phyloP scores from a whole-genome alignment of 1,140 invertebrate genomes.

The Aphelinus certus region DNA sequence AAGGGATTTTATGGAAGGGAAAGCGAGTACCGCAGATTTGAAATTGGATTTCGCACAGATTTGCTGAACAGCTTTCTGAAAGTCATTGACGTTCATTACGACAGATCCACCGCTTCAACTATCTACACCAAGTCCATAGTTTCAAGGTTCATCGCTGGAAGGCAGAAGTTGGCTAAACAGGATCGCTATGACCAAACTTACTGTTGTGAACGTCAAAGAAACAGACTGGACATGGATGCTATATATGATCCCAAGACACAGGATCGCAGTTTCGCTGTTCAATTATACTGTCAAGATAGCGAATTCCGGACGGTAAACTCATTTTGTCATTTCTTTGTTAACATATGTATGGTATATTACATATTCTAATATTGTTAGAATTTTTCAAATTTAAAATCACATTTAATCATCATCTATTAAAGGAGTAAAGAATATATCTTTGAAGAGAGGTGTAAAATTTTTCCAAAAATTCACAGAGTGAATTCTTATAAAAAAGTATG shows the following conservation, averaged over 20 bases:
- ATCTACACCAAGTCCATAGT: slow-evolving; percentile 8
- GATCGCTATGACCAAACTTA: slow-evolving; percentile 18
- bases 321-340: background rate
- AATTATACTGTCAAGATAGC: slow-evolving; percentile 14
- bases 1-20: slow-evolving; percentile 20
- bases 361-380: too few species aligned
- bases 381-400: too few species aligned
- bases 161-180: background rate
- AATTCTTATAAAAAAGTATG: too few species aligned
- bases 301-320: slow-evolving; percentile 13
- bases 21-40: slow-evolving; percentile 23
- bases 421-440: too few species aligned
- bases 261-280: slow-evolving; percentile 18
- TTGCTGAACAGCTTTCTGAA: background rate
- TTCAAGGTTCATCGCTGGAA: slow-evolving; percentile 15
- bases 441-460: too few species aligned
- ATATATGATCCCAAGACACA: slow-evolving; percentile 9
- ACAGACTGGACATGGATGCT: slow-evolving; percentile 16
- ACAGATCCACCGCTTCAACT: slow-evolving; percentile 9
- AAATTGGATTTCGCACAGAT: slow-evolving; percentile 15
- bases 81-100: slow-evolving; percentile 12
- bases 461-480: too few species aligned
- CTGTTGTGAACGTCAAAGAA: slow-evolving; percentile 13
- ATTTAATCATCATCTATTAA: too few species aligned
- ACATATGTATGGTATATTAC: too few species aligned